These are phyloP conservation scores for Acrobeloides nanus DNA, from an alignment of 2,888 invertebrate genomes.

Conservation along the genomic window DNA sequence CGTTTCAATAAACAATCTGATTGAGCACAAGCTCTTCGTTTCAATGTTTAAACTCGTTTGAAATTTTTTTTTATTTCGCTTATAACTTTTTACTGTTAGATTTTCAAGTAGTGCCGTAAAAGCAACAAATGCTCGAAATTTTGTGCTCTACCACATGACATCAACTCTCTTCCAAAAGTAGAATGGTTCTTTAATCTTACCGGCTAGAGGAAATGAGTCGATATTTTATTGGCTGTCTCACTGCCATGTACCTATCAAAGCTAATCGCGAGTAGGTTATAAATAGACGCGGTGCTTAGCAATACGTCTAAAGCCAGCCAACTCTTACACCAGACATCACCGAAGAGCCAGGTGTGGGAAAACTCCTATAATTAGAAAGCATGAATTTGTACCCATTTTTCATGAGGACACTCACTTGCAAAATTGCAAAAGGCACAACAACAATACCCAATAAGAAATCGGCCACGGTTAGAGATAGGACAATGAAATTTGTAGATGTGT, in stretches of 20 bases:
- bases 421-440: conserved; percentile 88
- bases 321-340: conserved; percentile 88
- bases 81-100: no score
- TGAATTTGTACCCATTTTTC: no score
- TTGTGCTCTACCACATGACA: no score
- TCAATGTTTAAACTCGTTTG: no score
- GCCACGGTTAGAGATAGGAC: conserved; percentile 92
- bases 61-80: no score
- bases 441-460: conserved; percentile 85
- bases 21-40: no score
- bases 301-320: conserved; percentile 92
- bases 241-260: conserved; percentile 79
- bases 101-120: no score
- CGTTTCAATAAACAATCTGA: no score
- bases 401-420: conserved; percentile 68
- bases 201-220: conserved; percentile 67
- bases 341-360: conserved; percentile 80
- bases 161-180: no score
- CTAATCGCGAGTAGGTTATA: conserved; percentile 90
- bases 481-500: conserved; percentile 91
- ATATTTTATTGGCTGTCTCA: conserved; percentile 88
- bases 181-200: no score
- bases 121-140: no score
- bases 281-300: conserved; percentile 95
- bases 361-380: conserved; percentile 40